Evolutionary conservation across 2,113 vertebrate genomes (phyloP), one percentile per base, ranked within the genome.

Genomic region (Edolisoma coerulescens): DNA sequence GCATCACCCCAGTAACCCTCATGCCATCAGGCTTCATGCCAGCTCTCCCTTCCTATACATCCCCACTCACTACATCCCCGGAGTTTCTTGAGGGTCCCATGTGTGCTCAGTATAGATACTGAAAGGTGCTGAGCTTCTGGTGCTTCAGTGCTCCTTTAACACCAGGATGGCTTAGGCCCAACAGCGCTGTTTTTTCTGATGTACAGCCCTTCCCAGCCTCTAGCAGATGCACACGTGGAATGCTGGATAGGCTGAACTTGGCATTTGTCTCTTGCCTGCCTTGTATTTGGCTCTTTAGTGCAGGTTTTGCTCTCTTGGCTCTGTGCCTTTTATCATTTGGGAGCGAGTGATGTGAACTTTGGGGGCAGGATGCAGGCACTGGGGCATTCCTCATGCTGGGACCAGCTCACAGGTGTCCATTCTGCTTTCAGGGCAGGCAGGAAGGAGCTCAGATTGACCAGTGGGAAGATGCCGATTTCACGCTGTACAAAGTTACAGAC

Each of bases 381-480:
- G 50, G 35, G 56, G 9, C 41, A 6, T 73, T 93, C 19, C 54
- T 0, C 0, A 1, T 44, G 13, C 52, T 64, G 28, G 15, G 37
- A 17, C 23, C 1, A 3, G n/a, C 79, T 96, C 74, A 95, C 7
- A 0, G 45, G 20, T 80, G 30, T 90, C 50, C 64, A 59, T 87
- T 84, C 69, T 87, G 50, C 56, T 94, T 97, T 91, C 96, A 99
- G 99, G 99, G 98, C 84, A 98, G 98, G 70, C 97, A 98, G 56
- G 98, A 98, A 39, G 99, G 98, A 39, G 96, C 98, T 93, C 96
- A 96, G 27, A 98, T 98, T 93, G 98, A 99, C 96, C 97, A 98
- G 1, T 98, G 98, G 99, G 99, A 99, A 96, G 99, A 99, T 97
- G 98, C 98, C 0, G 96, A 99, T 95, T 99, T 98, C 95, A 97